Evolutionary conservation across 2,797 vertebrate genomes (phyloP).

Genomic region (Rhabdophis nuchalis): DNA sequence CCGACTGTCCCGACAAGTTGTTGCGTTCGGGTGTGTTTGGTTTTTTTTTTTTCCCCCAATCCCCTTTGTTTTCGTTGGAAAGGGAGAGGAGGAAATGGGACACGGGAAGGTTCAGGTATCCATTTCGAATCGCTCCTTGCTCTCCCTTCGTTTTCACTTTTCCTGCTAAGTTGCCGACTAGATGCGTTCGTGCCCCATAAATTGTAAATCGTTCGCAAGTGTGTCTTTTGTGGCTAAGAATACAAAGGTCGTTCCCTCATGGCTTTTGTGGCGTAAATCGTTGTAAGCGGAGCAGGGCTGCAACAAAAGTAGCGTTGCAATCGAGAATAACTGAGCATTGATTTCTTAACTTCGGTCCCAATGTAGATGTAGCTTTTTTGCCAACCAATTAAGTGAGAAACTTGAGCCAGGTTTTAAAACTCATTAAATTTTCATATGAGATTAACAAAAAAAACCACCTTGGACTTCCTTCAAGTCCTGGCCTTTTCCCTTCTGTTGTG

Average conservation of each 20-base stretch:
- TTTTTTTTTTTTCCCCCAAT: background rate
- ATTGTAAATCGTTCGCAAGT: conserved; percentile 17
- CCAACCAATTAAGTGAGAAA: background rate
- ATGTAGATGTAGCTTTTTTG: background rate
- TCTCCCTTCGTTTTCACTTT: background rate
- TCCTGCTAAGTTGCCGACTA: background rate
- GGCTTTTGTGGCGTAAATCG: background rate
- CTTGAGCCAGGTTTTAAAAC: background rate
- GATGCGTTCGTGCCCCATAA: background rate
- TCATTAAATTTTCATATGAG: background rate
- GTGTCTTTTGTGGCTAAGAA: conserved; percentile 2
- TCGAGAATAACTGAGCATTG: background rate
- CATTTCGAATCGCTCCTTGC: background rate
- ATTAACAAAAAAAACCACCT: background rate
- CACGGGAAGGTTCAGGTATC: background rate
- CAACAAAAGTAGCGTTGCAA: background rate
- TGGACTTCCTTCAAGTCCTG: background rate
- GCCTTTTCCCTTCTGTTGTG: background rate
- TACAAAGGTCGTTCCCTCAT: conserved; percentile 4
- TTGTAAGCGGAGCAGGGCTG: background rate
- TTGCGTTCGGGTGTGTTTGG: conserved; percentile 23
- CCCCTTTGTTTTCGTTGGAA: conserved; percentile 41
- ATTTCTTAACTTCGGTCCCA: background rate
- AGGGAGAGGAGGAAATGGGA: conserved; percentile 38
- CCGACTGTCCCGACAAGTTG: conserved; percentile 51